A percentile compares a stretch with the other conserved stretches of the same genome.
Evolutionary conservation across 2,888 invertebrate species (phyloP).

Genomic region (Aphrophora alni): DNA sequence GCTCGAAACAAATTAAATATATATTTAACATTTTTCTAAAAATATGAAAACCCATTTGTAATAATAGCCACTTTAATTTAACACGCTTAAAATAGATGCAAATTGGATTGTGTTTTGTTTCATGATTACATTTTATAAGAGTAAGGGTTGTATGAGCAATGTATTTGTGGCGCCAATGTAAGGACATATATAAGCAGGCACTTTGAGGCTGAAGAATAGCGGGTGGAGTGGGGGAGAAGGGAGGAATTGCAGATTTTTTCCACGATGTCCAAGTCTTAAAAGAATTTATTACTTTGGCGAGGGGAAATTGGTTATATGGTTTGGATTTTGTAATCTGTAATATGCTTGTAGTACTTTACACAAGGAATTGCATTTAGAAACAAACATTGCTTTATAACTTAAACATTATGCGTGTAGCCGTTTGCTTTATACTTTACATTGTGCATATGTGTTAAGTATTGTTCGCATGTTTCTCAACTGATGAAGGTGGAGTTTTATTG

Average conservation of each 20-base stretch:
- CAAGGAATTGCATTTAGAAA: too few relatives aligned
- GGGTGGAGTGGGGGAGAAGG: neutral
- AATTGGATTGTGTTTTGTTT: neutral
- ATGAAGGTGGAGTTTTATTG: too few relatives aligned
- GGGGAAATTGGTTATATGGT: conserved; percentile 9
- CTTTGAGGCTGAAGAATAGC: neutral
- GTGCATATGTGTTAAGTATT: too few relatives aligned
- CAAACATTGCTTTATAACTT: too few relatives aligned
- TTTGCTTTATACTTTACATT: too few relatives aligned
- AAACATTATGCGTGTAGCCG: too few relatives aligned
- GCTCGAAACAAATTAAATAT: too few relatives aligned
- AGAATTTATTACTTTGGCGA: neutral
- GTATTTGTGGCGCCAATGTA: neutral
- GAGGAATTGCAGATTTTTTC: neutral
- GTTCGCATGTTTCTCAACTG: too few relatives aligned
- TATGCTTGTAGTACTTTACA: neutral
- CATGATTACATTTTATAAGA: neutral
- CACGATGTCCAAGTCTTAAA: neutral
- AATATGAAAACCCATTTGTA: too few relatives aligned
- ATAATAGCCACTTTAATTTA: too few relatives aligned
- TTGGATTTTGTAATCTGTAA: conserved; percentile 4
- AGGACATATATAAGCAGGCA: neutral
- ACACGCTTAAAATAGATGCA: too few relatives aligned
- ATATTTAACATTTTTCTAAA: too few relatives aligned
- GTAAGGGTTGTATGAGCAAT: neutral